Evolutionary conservation across 2,113 vertebrate genomes (phyloP).

Genomic region (Corynorhinus townsendii): DNA sequence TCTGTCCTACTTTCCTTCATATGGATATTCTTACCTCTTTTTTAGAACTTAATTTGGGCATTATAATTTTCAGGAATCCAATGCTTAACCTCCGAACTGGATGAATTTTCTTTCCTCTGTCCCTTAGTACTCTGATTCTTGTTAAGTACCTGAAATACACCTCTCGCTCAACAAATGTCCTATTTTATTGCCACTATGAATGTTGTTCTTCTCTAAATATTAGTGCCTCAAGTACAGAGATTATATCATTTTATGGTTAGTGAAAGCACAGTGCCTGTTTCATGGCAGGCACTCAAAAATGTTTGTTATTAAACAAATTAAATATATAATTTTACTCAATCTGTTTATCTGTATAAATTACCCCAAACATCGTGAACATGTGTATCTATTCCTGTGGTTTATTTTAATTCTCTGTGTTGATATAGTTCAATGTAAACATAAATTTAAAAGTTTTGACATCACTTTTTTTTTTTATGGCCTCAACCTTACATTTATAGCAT

Average conservation of each 20-base stretch:
- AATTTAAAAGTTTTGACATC: conserved; percentile 30
- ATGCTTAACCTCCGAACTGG: background rate
- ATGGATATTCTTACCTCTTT: background rate
- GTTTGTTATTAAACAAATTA: background rate
- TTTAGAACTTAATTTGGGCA: background rate
- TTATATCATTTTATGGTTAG: background rate
- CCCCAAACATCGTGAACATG: background rate
- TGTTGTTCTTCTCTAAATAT: background rate
- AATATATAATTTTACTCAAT: background rate
- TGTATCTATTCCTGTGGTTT: background rate
- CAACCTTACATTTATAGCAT: background rate
- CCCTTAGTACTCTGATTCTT: background rate
- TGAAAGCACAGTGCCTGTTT: background rate
- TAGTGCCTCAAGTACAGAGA: background rate
- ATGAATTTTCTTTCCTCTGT: background rate
- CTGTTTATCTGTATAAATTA: conserved; percentile 16
- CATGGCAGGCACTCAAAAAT: background rate
- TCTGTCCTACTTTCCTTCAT: background rate
- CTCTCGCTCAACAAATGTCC: background rate
- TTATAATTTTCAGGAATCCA: background rate
- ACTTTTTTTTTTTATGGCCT: background rate
- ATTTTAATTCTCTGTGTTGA: conserved; percentile 40
- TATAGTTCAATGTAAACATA: background rate
- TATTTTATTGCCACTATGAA: background rate
- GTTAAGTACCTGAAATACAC: background rate